Evolutionary conservation across 2,797 vertebrate species (phyloP), one percentile per base, ranked within the genome.

Genomic region (Danio tinwini): DNA sequence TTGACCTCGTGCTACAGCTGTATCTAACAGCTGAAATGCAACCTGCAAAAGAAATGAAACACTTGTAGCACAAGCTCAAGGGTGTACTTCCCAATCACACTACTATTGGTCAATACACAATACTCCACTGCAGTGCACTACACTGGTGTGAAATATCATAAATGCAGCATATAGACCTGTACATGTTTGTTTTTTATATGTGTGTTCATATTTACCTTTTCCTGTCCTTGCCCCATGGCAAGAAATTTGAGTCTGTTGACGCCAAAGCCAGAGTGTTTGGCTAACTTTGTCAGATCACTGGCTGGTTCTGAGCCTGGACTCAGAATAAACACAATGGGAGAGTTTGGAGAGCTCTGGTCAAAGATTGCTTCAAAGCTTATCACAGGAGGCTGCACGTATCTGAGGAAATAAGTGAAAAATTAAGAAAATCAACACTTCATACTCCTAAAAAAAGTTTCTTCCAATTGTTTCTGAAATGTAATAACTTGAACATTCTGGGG

Each of bases 171-270:
- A n/a, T 50, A 9, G 40, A n/a, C 47, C 11, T 65, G 7, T 29
- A 11, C 21, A 39, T 61, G 10, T 52, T 1, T 39, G 56, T 62
- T 17, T 37, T 17, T 53, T 55, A 42, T 7, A n/a, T n/a, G n/a
- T 29, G 29, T 29, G 29, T 29, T 1, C 3, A 3, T 29, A 9
- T 77, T 29, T 53, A 97, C 98, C 95, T 95, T 96, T 73, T 99
- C 98, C 82, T 99, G 98, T 16, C 98, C 97, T 89, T 99, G 97
- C 39, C 98, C 98, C 98, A 99, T 98, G 17, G 97, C 98, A 5
- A 99, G 95, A 86, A 96, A 95, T 82, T 95, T 97, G 81, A 99
- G 95, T 81, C 94, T 95, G 81, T 89, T 95, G 19, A 93, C 93
- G 78, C 92, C 95, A 80, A 98, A 96, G 16, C 95, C 95, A 0